phyloP scores from a whole-genome alignment of 2,888 invertebrate species.

The Eupithecia centaureata region DNA sequence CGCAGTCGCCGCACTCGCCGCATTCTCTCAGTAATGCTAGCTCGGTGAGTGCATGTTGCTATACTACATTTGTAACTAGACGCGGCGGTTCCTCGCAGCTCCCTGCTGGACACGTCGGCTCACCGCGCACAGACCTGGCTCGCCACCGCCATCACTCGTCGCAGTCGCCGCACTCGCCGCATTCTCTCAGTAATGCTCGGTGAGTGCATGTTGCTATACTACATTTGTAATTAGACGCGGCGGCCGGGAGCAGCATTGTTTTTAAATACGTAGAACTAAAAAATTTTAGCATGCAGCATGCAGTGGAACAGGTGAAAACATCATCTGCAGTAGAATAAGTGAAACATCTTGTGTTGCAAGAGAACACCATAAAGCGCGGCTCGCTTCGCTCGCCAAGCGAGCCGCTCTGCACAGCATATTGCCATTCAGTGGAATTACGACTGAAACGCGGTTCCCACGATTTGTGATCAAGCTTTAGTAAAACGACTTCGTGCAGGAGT shows the following conservation, averaged over 20 bases:
- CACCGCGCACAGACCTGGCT: constrained; percentile 92
- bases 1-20: constrained; percentile 68
- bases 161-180: constrained; percentile 68
- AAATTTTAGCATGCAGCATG: no score
- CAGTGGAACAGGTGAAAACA: no score
- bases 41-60: constrained; percentile 21
- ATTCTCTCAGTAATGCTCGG: constrained; percentile 83
- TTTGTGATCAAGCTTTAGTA: neutral
- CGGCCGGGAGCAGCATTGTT: no score
- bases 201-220: constrained; percentile 8
- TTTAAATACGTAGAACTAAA: no score
- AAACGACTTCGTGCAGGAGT: neutral
- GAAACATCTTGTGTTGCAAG: neutral
- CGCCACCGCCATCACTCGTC: constrained; percentile 81
- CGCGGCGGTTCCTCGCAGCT: constrained; percentile 83
- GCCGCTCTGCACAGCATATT: neutral
- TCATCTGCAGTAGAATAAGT: neutral
- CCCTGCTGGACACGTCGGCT: constrained; percentile 93
- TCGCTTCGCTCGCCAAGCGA: neutral
- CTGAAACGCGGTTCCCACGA: neutral
- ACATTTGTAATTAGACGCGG: neutral
- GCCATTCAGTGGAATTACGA: neutral
- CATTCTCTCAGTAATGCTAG: constrained; percentile 86
- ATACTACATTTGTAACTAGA: neutral
- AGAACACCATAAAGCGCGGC: neutral